A percentile compares a stretch with the other conserved stretches of the same genome.
Evolutionary conservation across 2,113 vertebrate genomes (phyloP).

Genomic region (Brienomyrus brachyistius): DNA sequence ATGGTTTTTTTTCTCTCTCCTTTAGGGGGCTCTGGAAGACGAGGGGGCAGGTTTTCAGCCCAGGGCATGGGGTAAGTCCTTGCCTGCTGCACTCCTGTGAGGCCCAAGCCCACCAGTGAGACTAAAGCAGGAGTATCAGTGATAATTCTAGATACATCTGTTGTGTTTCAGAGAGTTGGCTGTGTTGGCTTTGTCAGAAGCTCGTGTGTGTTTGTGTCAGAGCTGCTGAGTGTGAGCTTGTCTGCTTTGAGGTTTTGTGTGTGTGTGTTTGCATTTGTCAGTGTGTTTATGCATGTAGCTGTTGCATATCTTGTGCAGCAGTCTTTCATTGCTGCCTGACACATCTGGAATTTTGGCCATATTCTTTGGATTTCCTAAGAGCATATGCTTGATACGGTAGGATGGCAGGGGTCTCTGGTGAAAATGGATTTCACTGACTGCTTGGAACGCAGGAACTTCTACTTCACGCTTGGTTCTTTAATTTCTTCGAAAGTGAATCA

Average conservation of each 20-base stretch:
- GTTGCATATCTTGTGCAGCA: background rate
- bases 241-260: background rate
- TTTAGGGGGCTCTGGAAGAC: slow-evolving; percentile 68
- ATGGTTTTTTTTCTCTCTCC: background rate
- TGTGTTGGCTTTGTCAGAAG: background rate
- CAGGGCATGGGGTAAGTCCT: slow-evolving; percentile 94
- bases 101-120: slow-evolving; percentile 46
- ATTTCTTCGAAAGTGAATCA: background rate
- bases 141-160: background rate
- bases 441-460: background rate
- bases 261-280: background rate
- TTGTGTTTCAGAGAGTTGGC: background rate
- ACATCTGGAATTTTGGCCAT: background rate
- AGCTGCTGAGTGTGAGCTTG: background rate
- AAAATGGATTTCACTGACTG: background rate
- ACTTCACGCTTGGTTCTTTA: background rate
- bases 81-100: background rate
- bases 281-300: background rate
- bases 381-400: background rate
- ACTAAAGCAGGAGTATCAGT: background rate
- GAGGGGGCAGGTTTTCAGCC: slow-evolving; percentile 91
- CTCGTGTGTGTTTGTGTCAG: background rate
- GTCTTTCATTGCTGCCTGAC: background rate
- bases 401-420: background rate
- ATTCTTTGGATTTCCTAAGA: background rate